Base-by-base conservation (phyloP, 2,797 vertebrate genomes). In the Sparus aurata region DNA sequence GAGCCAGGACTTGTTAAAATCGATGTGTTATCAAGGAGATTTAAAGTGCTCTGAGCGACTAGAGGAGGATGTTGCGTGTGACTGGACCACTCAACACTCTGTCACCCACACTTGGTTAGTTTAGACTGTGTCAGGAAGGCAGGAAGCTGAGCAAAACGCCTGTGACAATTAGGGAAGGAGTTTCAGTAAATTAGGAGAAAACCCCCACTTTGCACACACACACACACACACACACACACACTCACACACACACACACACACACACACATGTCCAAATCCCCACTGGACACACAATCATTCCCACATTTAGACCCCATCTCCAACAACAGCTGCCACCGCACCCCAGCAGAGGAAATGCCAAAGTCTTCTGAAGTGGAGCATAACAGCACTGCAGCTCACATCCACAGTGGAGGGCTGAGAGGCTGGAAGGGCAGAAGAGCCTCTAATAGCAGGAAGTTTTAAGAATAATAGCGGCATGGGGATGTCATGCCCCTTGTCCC, bases 371-470 rank as follows among this genome's bases (percentile, higher is more conserved):
- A 93, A 94, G 92, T 92, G 72, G 80, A 90, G 81, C 88, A 90
- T 52, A 94, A 87, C 87, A 90, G 80, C 83, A 55, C 59, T 77
- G 84, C 83, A 75, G 75, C 81, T 88, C 82, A 84, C 87, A 93
- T 92, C 82, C 88, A 90, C 68, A 73, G 64, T 34, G 73, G 82
- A 79, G 66, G 50, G 46, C 72, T 64, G 69, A 81, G 82, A 75
- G 66, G 50, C 80, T 80, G 77, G 64, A 77, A 77, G 89, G 79
- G 70, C 86, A 88, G 75, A 71, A 91, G 82, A 87, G 86, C 77
- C 85, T 85, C 88, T 94, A 94, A 95, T 94, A 87, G 89, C 94
- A 95, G 94, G 94, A 95, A 94, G 93, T 82, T 83, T 80, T 86
- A 91, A 84, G 85, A 89, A 94, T 93, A 90, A 91, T 89, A 85